Evolutionary conservation across 2,113 vertebrate species (phyloP).

Genomic region (Leptodactylus fuscus): DNA sequence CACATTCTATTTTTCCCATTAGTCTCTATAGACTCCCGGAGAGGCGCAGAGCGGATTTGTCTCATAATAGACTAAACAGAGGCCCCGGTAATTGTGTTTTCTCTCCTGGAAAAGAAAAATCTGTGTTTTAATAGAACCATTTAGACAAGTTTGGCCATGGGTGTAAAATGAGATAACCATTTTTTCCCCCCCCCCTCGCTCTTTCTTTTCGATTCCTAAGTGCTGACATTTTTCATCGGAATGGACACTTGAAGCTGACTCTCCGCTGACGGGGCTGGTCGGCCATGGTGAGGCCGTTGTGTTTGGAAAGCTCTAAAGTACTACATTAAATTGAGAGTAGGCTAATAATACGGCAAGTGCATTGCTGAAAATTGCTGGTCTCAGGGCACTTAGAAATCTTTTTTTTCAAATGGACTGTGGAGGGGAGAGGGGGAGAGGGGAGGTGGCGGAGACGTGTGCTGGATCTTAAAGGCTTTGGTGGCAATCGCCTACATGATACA

Average conservation of each 20-base stretch:
- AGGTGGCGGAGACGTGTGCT: slow-evolving; percentile 17
- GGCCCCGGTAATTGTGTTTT: slow-evolving; percentile 43
- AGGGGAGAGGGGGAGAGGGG: not conserved
- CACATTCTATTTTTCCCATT: slow-evolving; percentile 18
- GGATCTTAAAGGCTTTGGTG: not conserved
- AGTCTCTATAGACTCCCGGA: slow-evolving; percentile 11
- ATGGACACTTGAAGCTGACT: slow-evolving; percentile 38
- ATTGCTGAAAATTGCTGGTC: slow-evolving; percentile 53
- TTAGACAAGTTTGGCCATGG: slow-evolving; percentile 31
- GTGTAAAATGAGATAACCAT: slow-evolving; percentile 32
- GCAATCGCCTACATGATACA: not conserved
- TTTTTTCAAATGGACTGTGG: slow-evolving; percentile 42
- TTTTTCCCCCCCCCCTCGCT: not conserved
- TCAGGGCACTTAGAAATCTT: slow-evolving; percentile 51
- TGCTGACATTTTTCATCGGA: slow-evolving; percentile 12
- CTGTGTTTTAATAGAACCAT: slow-evolving; percentile 30
- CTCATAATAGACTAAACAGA: slow-evolving; percentile 43
- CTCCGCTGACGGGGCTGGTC: not conserved
- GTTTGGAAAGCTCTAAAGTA: slow-evolving; percentile 41
- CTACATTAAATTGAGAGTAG: slow-evolving; percentile 55
- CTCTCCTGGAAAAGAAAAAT: slow-evolving; percentile 38
- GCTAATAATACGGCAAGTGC: slow-evolving; percentile 52
- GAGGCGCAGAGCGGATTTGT: not conserved
- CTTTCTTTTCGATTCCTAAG: slow-evolving; percentile 18
- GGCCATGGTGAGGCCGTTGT: not conserved